A percentile compares a stretch with the other conserved stretches of the same genome.
Conservation (phyloP, 2,797 vertebrate species). For the Graptemys geographica region DNA sequence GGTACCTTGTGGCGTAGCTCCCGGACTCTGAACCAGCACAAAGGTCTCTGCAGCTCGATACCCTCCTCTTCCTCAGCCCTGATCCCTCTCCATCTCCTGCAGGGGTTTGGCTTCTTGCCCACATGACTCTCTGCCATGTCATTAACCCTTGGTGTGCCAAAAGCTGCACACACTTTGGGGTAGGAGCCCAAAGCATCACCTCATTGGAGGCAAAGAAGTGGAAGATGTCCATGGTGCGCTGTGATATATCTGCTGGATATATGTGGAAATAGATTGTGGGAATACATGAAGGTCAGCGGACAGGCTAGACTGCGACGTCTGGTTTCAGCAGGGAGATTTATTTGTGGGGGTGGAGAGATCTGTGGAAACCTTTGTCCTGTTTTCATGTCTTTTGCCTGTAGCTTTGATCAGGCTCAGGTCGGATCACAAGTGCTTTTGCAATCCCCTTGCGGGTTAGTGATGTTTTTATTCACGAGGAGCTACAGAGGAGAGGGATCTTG, state of each 20-base stretch:
- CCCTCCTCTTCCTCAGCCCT: neutral
- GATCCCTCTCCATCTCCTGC: neutral
- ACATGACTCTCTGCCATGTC: neutral
- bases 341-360: neutral
- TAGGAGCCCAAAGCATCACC: neutral
- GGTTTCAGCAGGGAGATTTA: neutral
- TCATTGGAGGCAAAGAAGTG: neutral
- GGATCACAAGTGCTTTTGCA: neutral
- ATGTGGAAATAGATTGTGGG: neutral
- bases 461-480: neutral
- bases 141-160: neutral
- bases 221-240: neutral
- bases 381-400: neutral
- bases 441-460: neutral
- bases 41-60: neutral
- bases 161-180: neutral
- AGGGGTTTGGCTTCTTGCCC: neutral
- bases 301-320: neutral
- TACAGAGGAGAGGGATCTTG: neutral
- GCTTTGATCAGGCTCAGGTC: neutral
- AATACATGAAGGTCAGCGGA: neutral
- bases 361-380: fast-evolving
- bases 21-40: neutral
- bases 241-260: neutral
- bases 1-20: fast-evolving